Evolutionary conservation across 2,797 vertebrate species (phyloP), one percentile per base, ranked within the genome.

Genomic region (Chaunax sp.): DNA sequence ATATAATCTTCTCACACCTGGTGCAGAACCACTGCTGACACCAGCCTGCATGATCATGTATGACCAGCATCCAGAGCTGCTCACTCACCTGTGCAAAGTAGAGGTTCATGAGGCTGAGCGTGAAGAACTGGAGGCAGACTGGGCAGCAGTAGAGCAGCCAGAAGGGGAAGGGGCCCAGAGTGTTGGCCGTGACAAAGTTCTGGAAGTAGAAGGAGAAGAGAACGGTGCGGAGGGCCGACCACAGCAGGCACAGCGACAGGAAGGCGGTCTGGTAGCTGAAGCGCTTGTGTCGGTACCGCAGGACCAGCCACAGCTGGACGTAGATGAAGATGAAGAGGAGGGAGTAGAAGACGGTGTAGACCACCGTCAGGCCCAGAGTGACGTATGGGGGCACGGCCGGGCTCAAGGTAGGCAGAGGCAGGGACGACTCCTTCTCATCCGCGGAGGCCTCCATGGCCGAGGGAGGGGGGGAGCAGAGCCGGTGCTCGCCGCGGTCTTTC

Each of bases 121-220:
- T 99, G 93, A 98, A 98, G 95, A 99, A 99, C 94, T 99, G 97
- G 25, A 99, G 95, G 89, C 97, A 99, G 51, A 98, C 96, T 0
- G 97, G 97, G 80, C 96, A 96, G 92, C 97, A 99, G 90, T 98
- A 98, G 55, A 99, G 96, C 81, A 99, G 94, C 97, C 97, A 98
- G 93, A 98, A 99, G 84, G 94, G 87, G 70, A 98, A 96, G 20
- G 97, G 96, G 10, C 93, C 92, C 76, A 98, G 83, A 15, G 93
- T 93, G 86, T 98, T 98, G 82, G 96, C 96, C 14, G 94, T 94
- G 60, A 95, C 94, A 67, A 96, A 96, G 94, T 96, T 95, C 73
- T 78, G 93, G 94, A 98, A 98, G 93, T 98, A 99, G 92, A 98
- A 99, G 67, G 97, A 98, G 91, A 99, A 98, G 77, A 98, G 97